Conservation (phyloP, 64 coral and sea anemone species). For the Exaiptasia diaphana region DNA sequence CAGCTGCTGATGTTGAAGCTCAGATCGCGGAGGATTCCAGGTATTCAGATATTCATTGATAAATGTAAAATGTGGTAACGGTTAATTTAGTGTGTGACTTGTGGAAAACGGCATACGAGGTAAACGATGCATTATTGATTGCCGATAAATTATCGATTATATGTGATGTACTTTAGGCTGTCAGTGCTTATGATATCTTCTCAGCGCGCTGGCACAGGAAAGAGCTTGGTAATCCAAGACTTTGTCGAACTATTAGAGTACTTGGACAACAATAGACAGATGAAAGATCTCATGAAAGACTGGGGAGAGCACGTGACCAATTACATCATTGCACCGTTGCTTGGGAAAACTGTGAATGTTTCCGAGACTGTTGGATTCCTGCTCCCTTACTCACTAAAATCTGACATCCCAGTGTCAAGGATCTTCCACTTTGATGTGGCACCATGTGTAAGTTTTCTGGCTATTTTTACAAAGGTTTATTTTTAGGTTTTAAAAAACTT, state of each 20-base stretch:
- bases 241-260: background rate
- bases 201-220: conserved; percentile 29
- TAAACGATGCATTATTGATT: too few species aligned
- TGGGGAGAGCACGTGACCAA: background rate
- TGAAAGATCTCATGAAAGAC: background rate
- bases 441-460: conserved; percentile 47
- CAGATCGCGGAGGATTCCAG: too few species aligned
- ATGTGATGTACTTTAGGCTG: too few species aligned
- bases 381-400: conserved; percentile 40
- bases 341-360: conserved; percentile 18
- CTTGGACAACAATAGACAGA: conserved; percentile 2
- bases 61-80: too few species aligned
- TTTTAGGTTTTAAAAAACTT: too few species aligned
- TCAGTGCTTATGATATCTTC: conserved; percentile 47
- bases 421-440: conserved; percentile 65
- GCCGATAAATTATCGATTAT: too few species aligned
- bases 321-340: conserved; percentile 43
- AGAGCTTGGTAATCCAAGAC: conserved; percentile 13
- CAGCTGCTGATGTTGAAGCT: conserved; percentile 47
- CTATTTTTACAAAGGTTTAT: too few species aligned
- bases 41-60: too few species aligned
- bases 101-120: too few species aligned
- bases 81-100: too few species aligned
- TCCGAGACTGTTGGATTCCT: conserved; percentile 34
- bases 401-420: conserved; percentile 66